These are phyloP conservation scores for Pecten maximus DNA, from an alignment of 2,888 invertebrate species.

Conservation along the genomic window DNA sequence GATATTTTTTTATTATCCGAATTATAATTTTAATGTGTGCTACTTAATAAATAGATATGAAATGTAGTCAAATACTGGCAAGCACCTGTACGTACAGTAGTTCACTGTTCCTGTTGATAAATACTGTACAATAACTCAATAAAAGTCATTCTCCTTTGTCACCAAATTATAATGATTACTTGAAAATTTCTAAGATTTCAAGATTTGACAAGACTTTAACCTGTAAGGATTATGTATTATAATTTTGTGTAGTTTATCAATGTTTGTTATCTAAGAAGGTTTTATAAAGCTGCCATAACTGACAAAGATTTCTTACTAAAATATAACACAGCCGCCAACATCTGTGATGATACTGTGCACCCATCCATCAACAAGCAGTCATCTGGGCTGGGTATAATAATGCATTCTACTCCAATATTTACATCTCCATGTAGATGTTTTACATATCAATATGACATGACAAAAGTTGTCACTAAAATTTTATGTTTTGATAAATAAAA, in stretches of 20 bases:
- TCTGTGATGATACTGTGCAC: neutral
- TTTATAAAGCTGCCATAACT: neutral
- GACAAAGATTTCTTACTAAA: neutral
- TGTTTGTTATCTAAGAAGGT: neutral
- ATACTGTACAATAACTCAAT: neutral
- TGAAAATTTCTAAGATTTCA: neutral
- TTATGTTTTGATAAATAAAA: slow-evolving; percentile 7
- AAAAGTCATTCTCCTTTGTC: no score
- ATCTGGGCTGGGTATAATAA: neutral
- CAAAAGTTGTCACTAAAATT: slow-evolving; percentile 4
- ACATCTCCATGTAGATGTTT: neutral
- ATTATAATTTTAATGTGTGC: no score
- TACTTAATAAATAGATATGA: no score
- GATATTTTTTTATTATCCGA: no score
- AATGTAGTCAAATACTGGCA: no score
- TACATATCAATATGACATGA: neutral
- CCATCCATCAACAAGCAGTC: neutral
- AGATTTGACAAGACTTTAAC: neutral
- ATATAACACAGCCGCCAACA: neutral
- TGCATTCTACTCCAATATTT: neutral
- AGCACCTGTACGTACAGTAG: no score
- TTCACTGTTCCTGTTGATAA: neutral
- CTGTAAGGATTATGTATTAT: neutral
- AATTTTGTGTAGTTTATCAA: neutral
- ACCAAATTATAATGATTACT: no score